Evolutionary conservation across 2,113 vertebrate genomes (phyloP).

Genomic region (Platichthys stellatus): DNA sequence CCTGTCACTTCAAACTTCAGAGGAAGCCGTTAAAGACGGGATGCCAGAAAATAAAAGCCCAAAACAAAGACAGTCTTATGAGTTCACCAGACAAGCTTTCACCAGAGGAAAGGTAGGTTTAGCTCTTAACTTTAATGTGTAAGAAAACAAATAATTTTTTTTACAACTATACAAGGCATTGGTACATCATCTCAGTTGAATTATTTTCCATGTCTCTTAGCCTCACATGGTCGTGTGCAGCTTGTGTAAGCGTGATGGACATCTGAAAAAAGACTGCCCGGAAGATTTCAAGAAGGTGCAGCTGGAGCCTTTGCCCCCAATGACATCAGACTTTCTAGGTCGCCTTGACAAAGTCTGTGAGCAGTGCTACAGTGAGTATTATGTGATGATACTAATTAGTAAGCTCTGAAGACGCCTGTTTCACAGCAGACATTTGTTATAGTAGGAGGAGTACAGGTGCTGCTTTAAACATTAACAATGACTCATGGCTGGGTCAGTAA

Average conservation of each 20-base stretch:
- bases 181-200: not conserved
- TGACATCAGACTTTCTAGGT: conserved; percentile 86
- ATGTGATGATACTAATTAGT: not conserved
- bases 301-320: conserved; percentile 86
- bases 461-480: too few species aligned
- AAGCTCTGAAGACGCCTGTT: too few species aligned
- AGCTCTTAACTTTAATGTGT: too few species aligned
- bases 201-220: conserved; percentile 67
- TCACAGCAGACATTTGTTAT: too few species aligned
- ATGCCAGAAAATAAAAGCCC: conserved; percentile 42
- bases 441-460: too few species aligned
- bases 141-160: not conserved
- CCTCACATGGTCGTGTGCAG: conserved; percentile 90
- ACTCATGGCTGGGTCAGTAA: too few species aligned
- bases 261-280: conserved; percentile 92
- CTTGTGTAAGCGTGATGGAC: conserved; percentile 93
- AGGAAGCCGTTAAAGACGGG: conserved; percentile 49
- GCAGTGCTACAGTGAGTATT: conserved; percentile 90
- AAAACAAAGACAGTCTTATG: conserved; percentile 77
- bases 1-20: not conserved
- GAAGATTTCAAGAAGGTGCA: conserved; percentile 96
- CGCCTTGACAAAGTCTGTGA: conserved; percentile 90
- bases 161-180: not conserved
- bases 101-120: conserved; percentile 90
- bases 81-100: conserved; percentile 88